Conservation (phyloP, 2,888 invertebrate species). For the Drosophila merina region DNA sequence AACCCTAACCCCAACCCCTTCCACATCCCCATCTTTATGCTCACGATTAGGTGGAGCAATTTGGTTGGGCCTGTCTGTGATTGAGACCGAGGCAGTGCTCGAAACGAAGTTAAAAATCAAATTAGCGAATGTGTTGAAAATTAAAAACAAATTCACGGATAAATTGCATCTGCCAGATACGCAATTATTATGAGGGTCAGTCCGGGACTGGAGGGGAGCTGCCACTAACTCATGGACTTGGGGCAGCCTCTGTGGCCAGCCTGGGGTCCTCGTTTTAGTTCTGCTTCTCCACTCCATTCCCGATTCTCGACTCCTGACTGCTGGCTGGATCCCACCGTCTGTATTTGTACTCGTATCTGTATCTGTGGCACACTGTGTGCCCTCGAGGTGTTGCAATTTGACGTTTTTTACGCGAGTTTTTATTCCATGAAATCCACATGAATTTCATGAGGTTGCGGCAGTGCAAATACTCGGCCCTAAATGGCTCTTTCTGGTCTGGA, state of each 20-base stretch:
- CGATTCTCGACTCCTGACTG: constrained; percentile 27
- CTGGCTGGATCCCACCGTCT: constrained; percentile 1
- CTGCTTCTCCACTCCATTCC: constrained; percentile 2
- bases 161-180: constrained; percentile 83
- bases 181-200: constrained; percentile 80
- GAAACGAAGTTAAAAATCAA: constrained; percentile 84
- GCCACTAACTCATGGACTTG: constrained; percentile 65
- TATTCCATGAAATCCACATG: constrained; percentile 75
- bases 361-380: constrained; percentile 53
- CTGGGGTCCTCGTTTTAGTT: constrained; percentile 36
- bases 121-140: constrained; percentile 85
- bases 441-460: constrained; percentile 62
- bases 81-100: constrained; percentile 78
- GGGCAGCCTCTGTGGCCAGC: constrained; percentile 30
- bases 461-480: constrained; percentile 81
- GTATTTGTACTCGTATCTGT: constrained; percentile 33
- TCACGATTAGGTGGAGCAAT: constrained; percentile 78
- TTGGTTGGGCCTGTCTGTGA: constrained; percentile 74
- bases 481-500: constrained; percentile 61
- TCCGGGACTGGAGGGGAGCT: constrained; percentile 26
- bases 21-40: constrained; percentile 47
- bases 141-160: constrained; percentile 84
- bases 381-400: constrained; percentile 83
- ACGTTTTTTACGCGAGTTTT: constrained; percentile 81
- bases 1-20: constrained; percentile 5